Evolutionary conservation across 2,797 vertebrate genomes (phyloP), one percentile per base, ranked within the genome.

Genomic region (Lagorchestes hirsutus): DNA sequence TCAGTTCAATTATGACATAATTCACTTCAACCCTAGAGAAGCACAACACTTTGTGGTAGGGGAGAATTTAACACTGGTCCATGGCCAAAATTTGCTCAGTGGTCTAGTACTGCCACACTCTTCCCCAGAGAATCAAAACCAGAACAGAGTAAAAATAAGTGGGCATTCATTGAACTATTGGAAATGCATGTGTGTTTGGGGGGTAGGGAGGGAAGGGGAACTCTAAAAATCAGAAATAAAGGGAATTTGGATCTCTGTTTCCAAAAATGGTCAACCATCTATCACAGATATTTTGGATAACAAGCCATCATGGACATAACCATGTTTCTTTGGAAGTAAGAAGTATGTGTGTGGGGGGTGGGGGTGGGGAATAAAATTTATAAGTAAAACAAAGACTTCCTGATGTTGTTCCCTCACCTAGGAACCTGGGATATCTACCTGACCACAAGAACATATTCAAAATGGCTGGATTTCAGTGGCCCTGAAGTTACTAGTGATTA

Each of bases 251-350:
- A 90, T 91, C 27, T 55, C 91, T 95, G 29, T 93, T 96, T 90
- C 57, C 29, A 93, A 57, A 54, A 93, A 50, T n/a, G 59, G 82
- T 90, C 54, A 10, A 87, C 55, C n/a, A 92, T 31, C 62, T 96
- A 57, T 12, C 92, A 91, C 59, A 62, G 91, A 22, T 74, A 67
- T 40, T 92, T 92, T 31, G 40, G 34, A 34, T 93, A 82, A 82
- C n/a, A 40, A 24, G 18, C 54, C 91, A 91, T 90, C 90, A 90
- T 57, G 55, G 62, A 93, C 14, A 4, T 24, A 87, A 50, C 9
- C 13, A 27, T 50, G 56, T 90, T 96, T 94, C 96, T 93, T 93
- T 87, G 92, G 87, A 96, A 56, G 94, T 90, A 31, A 12, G 87
- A 62, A 52, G 59, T 92, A 52, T 52, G 52, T 56, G 93, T 91